These are phyloP conservation scores for Centrocercus urophasianus DNA, from an alignment of 2,113 vertebrate genomes.

Conservation along the genomic window DNA sequence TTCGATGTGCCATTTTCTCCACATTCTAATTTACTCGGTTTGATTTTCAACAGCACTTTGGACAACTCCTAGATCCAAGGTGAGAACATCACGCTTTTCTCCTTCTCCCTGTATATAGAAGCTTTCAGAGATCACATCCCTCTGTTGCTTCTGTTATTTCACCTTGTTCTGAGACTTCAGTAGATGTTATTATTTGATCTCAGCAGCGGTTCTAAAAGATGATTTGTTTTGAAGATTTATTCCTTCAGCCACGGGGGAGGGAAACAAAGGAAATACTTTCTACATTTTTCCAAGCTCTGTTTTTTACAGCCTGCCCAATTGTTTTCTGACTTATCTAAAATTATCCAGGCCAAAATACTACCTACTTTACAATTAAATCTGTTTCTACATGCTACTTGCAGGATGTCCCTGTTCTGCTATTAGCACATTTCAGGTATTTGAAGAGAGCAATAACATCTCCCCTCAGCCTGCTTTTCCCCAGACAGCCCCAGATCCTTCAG, in stretches of 20 bases:
- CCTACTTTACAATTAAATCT: background rate
- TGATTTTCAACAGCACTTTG: background rate
- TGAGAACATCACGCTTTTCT: background rate
- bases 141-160: background rate
- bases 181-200: background rate
- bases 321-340: background rate
- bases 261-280: background rate
- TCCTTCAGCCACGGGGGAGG: background rate
- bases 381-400: background rate
- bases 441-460: too few relatives aligned
- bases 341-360: background rate
- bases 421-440: too few relatives aligned
- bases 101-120: background rate
- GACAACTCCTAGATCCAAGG: background rate
- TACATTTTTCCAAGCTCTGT: background rate
- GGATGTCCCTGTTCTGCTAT: background rate
- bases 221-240: background rate
- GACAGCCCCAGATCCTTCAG: too few relatives aligned
- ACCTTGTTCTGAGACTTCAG: background rate
- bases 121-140: background rate
- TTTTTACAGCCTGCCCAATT: background rate
- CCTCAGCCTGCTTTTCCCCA: too few relatives aligned
- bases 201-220: background rate
- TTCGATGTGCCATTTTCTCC: background rate
- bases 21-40: background rate